Base-by-base conservation (phyloP, 2,888 invertebrate genomes). In the Mantis religiosa region DNA sequence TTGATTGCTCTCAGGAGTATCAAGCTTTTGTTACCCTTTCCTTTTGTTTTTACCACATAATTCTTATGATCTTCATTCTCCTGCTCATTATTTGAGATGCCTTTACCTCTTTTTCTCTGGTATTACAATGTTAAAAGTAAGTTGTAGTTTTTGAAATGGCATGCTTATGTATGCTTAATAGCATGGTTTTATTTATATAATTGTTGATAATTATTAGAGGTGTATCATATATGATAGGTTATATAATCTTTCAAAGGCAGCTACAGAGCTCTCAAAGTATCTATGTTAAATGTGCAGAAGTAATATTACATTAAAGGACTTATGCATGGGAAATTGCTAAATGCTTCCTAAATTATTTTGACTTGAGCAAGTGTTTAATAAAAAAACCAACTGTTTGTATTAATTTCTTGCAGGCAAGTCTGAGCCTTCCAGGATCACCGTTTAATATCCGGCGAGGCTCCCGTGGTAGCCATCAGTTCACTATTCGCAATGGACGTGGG, bases 401-500 rank as follows among this genome's bases (percentile, higher is more conserved):
- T 71, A 25, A 71, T 71, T 71, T 20, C 28, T 88, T 84, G 15
- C 96, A 99, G 98, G 97, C 98, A 93, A 99, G 98, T 94, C 96
- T 98, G 93, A 99, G 98, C 94, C 96, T 99, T 93, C 99, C 99
- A 92, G 98, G 98, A 92, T 99, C 99, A 92, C 99, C 99, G 92
- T 98, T 98, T 96, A 98, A 98, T 94, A 95, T 97, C 92, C 96
- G 98, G 90, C 96, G 98, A 91, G 97, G 97, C 91, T 98, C 98
- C 92, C 96, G 97, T 91, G 97, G 98, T 91, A 98, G 98, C 92
- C 98, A 98, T 93, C 98, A 98, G 94, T 97, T 98, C 95, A 96
- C 98, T 91, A 94, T 98, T 93, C 95, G 97, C 92, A 98, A 97
- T 93, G 97, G 97, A 90, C 95, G 97, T 91, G 95, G 96, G 90